Evolutionary conservation across 2,113 vertebrate genomes (phyloP).

Genomic region (Rhineura floridana): DNA sequence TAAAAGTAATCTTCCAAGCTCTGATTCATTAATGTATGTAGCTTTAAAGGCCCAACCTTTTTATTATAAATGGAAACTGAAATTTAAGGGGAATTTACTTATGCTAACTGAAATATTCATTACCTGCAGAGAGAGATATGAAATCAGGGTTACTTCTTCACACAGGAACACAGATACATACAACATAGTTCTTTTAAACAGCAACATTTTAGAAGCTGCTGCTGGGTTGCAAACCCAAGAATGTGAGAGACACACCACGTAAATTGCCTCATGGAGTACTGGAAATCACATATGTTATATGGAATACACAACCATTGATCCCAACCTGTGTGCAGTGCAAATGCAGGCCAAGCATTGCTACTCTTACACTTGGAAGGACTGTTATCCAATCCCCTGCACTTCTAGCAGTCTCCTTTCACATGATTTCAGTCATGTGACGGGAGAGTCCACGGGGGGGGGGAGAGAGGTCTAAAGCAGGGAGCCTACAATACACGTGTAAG

Average conservation of each 20-base stretch:
- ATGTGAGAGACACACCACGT: too few relatives aligned
- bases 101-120: background rate
- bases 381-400: too few relatives aligned
- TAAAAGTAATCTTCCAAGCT: too few relatives aligned
- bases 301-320: background rate
- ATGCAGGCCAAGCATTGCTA: background rate
- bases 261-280: background rate
- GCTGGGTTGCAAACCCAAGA: background rate
- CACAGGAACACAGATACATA: too few relatives aligned
- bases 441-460: too few relatives aligned
- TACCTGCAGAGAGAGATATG: background rate
- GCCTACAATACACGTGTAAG: too few relatives aligned
- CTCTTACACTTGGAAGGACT: too few relatives aligned
- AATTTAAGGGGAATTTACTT: background rate
- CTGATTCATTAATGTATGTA: background rate
- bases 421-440: too few relatives aligned
- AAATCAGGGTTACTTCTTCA: background rate
- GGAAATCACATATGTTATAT: background rate
- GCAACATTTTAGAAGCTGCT: too few relatives aligned
- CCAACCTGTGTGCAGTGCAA: background rate
- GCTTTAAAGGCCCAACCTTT: background rate
- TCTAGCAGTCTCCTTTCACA: too few relatives aligned
- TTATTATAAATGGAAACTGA: background rate
- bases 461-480: too few relatives aligned
- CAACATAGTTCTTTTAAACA: too few relatives aligned